These are phyloP conservation scores for Muscicapa striata DNA, from an alignment of 2,797 vertebrate species.

Conservation along the genomic window DNA sequence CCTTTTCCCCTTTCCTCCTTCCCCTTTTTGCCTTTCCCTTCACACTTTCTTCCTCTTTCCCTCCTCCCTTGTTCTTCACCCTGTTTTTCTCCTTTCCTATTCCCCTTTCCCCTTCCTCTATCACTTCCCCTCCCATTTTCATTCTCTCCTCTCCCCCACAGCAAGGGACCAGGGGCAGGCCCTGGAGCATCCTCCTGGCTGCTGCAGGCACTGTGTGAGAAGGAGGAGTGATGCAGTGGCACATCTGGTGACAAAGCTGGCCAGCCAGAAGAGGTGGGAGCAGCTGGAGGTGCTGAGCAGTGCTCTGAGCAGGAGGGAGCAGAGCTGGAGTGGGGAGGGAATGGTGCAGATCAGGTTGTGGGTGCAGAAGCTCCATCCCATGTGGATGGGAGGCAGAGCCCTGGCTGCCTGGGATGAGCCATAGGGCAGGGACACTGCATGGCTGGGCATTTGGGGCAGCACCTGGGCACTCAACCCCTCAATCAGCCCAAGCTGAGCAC, in stretches of 20 bases:
- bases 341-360: too few species aligned
- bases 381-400: accelerated
- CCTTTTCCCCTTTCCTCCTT: neutral
- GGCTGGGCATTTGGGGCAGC: neutral
- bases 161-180: slow-evolving; percentile 73
- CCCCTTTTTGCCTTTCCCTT: neutral
- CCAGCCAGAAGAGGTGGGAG: slow-evolving; percentile 76
- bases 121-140: neutral
- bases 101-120: neutral
- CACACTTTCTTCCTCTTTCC: neutral
- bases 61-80: neutral
- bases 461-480: accelerated
- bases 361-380: neutral
- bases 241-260: slow-evolving; percentile 61
- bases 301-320: neutral
- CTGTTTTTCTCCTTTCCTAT: neutral
- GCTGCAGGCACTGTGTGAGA: slow-evolving; percentile 72
- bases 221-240: slow-evolving; percentile 81
- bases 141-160: neutral
- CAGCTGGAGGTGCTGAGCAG: slow-evolving; percentile 74
- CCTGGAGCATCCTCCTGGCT: slow-evolving; percentile 75
- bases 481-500: neutral
- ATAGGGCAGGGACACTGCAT: neutral
- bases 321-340: accelerated
- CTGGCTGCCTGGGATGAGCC: accelerated